Evolutionary conservation across 2,888 invertebrate genomes (phyloP), one percentile per base, ranked within the genome.

Genomic region (Furcula furcula): DNA sequence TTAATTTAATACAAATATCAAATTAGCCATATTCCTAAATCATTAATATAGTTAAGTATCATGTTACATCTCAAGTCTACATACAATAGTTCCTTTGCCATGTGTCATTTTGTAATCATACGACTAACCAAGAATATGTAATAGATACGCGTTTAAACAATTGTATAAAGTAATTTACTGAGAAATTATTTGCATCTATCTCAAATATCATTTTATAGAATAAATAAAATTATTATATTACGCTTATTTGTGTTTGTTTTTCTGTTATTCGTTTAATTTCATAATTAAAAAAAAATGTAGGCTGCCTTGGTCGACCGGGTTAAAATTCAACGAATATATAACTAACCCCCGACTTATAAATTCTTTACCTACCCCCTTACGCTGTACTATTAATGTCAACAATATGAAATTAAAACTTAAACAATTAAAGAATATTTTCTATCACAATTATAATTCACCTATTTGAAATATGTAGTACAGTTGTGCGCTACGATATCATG

Each of bases 51-150:
- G 40, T 52, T 57, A 51, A 57, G 53, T 58, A 35, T 71, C 74
- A 72, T 70, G 50, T 71, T 69, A 73, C 81, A 83, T 83, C 79
- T 84, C 83, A 79, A 83, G 78, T 85, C 75, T 68, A 76, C 68
- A 77, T 83, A 74, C 88, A 84, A 89, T 82, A 87, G 89, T 89
- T 89, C 89, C 89, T 89, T 82, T 85, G 71, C 82, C 75, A 86
- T 85, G 89, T 89, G 89, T 89, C 88, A 88, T 89, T 76, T 82
- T 69, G 63, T 83, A 79, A 77, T 77, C 79, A 72, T 82, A 83
- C 71, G 69, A 74, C 68, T 82, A 75, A 77, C 73, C 69, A 74
- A 67, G 61, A 75, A 70, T 71, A 65, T 69, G 73, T 76, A 73
- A 74, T 68, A 75, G 82, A 72, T 26, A 26, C 77, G 79, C 76